Conservation (phyloP, 2,888 invertebrate species). For the Yponomeuta malinellus region DNA sequence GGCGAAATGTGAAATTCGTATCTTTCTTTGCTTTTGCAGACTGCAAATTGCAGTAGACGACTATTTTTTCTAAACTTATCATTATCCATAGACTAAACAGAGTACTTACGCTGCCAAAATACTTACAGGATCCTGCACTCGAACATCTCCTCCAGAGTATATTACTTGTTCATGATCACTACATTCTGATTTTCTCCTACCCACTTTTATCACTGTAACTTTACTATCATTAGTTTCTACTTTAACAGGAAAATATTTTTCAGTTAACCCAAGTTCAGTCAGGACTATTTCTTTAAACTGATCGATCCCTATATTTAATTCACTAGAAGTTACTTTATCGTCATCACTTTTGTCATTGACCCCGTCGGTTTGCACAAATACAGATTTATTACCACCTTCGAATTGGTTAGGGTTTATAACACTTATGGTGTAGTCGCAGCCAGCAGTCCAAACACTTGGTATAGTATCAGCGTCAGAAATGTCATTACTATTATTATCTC, state of each 20-base stretch:
- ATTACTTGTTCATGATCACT: constrained; percentile 9
- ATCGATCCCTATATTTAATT: not conserved
- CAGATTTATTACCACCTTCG: not conserved
- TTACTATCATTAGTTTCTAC: not conserved
- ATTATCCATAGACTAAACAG: not conserved
- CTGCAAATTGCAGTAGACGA: not conserved
- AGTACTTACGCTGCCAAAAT: not conserved
- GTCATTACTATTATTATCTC: constrained; percentile 21
- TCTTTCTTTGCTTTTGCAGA: not conserved
- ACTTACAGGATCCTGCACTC: not conserved
- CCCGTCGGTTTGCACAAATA: not conserved
- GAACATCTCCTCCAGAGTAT: not conserved
- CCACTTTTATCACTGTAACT: constrained; percentile 11
- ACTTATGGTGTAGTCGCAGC: constrained; percentile 18
- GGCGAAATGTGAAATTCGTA: not conserved
- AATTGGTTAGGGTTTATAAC: not conserved
- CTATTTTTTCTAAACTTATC: not conserved
- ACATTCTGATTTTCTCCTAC: not conserved
- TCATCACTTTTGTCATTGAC: not conserved
- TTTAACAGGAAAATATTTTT: not conserved
- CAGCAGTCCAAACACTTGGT: constrained; percentile 29
- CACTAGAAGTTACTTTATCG: not conserved
- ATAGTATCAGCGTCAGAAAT: constrained; percentile 32
- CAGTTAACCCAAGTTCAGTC: not conserved
- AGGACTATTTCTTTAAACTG: not conserved